These are phyloP conservation scores for Balaeniceps rex DNA, from an alignment of 2,113 vertebrate genomes.

Conservation along the genomic window DNA sequence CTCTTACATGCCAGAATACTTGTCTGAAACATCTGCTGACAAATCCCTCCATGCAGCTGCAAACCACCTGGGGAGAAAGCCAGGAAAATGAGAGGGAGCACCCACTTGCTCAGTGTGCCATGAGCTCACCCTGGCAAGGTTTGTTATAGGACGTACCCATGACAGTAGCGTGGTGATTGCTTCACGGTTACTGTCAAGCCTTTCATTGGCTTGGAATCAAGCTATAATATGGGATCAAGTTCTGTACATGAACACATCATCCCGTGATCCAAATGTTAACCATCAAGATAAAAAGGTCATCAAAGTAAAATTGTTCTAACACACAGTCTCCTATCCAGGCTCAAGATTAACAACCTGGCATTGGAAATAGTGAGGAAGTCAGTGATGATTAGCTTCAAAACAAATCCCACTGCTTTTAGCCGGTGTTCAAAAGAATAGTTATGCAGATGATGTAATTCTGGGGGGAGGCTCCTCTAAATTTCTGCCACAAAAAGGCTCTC, in stretches of 20 bases:
- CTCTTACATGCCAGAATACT: background rate
- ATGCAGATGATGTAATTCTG: background rate
- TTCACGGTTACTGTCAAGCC: background rate
- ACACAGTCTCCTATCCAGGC: background rate
- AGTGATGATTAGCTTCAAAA: background rate
- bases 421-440: background rate
- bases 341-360: background rate
- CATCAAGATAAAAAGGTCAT: background rate
- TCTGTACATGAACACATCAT: background rate
- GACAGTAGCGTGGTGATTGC: background rate
- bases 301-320: background rate
- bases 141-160: accelerated
- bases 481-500: background rate
- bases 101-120: background rate
- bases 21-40: background rate
- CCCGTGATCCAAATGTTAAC: background rate
- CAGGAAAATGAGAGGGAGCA: background rate
- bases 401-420: background rate
- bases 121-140: background rate
- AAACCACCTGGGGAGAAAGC: background rate
- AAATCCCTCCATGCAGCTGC: background rate
- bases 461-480: background rate
- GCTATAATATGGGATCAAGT: background rate
- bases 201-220: background rate
- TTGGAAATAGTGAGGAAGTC: background rate